A percentile compares a stretch with the other conserved stretches of the same genome.
Conservation (phyloP, 1,140 invertebrate genomes). For the Vanessa atalanta region DNA sequence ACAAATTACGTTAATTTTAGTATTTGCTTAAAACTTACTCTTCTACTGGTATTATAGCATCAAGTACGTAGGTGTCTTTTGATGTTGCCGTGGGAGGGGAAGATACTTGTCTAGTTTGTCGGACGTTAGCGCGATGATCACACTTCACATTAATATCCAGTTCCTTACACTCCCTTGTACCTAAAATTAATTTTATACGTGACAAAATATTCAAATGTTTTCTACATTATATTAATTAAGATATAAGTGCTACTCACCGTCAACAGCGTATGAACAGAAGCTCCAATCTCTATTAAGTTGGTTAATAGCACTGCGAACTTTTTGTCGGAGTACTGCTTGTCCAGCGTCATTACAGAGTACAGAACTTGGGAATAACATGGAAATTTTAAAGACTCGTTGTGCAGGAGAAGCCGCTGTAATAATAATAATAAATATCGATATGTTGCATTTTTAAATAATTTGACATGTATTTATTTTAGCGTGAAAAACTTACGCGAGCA, state of each 20-base stretch:
- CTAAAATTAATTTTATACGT: constrained; percentile 42
- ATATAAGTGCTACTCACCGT: constrained; percentile 80
- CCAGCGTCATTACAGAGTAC: constrained; percentile 96
- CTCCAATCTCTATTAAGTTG: constrained; percentile 95
- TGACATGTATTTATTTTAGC: not conserved
- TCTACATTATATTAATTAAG: not conserved
- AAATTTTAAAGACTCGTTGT: constrained; percentile 95
- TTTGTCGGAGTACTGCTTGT: constrained; percentile 93
- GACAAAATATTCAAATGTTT: not conserved
- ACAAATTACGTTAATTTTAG: not conserved
- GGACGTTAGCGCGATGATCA: constrained; percentile 85
- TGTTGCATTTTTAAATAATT: not conserved
- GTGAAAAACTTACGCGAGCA: constrained; percentile 87
- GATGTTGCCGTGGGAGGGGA: constrained; percentile 75
- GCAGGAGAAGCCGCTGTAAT: constrained; percentile 88
- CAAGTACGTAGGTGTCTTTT: constrained; percentile 89
- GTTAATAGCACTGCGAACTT: constrained; percentile 92
- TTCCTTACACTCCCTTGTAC: constrained; percentile 90
- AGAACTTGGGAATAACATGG: constrained; percentile 95
- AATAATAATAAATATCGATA: constrained; percentile 13
- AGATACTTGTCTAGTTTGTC: constrained; percentile 83
- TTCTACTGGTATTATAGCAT: constrained; percentile 90
- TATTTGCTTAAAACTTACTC: constrained; percentile 83
- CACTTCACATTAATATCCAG: constrained; percentile 94
- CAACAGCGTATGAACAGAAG: constrained; percentile 94